These are phyloP conservation scores for Syngnathoides biaculeatus DNA, from an alignment of 2,113 vertebrate species.

Conservation along the genomic window DNA sequence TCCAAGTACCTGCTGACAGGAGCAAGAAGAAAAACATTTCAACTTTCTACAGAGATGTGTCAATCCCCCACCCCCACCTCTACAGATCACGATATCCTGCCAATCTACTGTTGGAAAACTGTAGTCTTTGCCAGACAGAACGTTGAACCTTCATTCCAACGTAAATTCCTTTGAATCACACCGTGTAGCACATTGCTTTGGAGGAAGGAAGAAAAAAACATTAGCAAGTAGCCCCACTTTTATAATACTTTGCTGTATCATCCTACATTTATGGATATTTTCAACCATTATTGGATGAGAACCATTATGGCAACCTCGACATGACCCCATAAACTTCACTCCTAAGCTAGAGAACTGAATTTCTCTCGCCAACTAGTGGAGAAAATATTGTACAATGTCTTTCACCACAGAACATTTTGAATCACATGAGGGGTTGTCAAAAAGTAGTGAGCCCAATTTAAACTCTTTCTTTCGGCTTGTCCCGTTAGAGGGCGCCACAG, in stretches of 20 bases:
- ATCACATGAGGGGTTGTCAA: no score
- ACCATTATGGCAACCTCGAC: background rate
- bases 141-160: constrained; percentile 51
- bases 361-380: no score
- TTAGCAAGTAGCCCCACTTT: constrained; percentile 1
- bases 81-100: constrained; percentile 41
- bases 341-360: no score
- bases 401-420: no score
- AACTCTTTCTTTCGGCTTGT: no score
- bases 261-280: background rate
- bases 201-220: constrained; percentile 29
- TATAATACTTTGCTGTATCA: background rate
- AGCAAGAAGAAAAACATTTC: constrained; percentile 24
- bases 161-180: constrained; percentile 48
- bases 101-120: constrained; percentile 43
- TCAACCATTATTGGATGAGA: background rate
- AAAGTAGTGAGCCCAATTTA: no score
- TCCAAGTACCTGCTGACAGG: constrained; percentile 24
- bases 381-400: no score
- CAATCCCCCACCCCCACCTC: constrained; percentile 50
- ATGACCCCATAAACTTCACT: background rate
- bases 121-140: constrained; percentile 47
- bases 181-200: constrained; percentile 15
- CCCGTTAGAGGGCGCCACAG: no score
- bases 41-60: constrained; percentile 18